Conservation (phyloP, 2,797 vertebrate species). For the Ctenosaura bakeri region DNA sequence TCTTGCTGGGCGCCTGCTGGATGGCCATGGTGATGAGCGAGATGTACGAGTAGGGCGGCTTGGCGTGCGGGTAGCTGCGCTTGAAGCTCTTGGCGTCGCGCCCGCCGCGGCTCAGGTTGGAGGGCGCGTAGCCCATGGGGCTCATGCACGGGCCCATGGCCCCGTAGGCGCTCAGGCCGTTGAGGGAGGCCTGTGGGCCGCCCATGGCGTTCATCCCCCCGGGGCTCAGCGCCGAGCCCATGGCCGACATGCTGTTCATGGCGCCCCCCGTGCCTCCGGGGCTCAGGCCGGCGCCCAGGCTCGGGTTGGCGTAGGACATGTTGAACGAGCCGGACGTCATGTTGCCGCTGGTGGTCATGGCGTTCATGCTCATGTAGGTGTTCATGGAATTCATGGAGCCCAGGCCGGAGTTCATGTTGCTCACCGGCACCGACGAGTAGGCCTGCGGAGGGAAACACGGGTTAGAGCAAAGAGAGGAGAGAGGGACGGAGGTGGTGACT, state of each 20-base stretch:
- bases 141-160: slow-evolving; percentile 93
- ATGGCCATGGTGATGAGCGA: slow-evolving; percentile 99
- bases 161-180: slow-evolving; percentile 89
- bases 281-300: slow-evolving; percentile 86
- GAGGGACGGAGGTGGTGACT: background rate
- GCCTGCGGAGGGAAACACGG: slow-evolving; percentile 77
- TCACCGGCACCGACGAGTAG: slow-evolving; percentile 91
- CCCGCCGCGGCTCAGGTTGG: slow-evolving; percentile 82
- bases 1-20: slow-evolving; percentile 95
- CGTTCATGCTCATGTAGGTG: slow-evolving; percentile 89
- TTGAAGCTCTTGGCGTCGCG: slow-evolving; percentile 92
- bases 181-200: slow-evolving; percentile 87
- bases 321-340: slow-evolving; percentile 90
- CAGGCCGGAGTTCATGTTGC: slow-evolving; percentile 93
- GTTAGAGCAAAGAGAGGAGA: slow-evolving; percentile 46
- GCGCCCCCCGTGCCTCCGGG: slow-evolving; percentile 79
- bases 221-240: slow-evolving; percentile 84
- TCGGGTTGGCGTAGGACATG: slow-evolving; percentile 90
- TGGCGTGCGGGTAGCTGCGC: slow-evolving; percentile 95
- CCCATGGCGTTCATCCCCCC: slow-evolving; percentile 88
- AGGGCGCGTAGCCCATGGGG: slow-evolving; percentile 90
- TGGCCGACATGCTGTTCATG: slow-evolving; percentile 86
- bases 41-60: slow-evolving; percentile 97
- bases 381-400: slow-evolving; percentile 94
- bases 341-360: slow-evolving; percentile 89